Evolutionary conservation across 2,888 invertebrate genomes (phyloP).

Genomic region (Calephelis perditalis): DNA sequence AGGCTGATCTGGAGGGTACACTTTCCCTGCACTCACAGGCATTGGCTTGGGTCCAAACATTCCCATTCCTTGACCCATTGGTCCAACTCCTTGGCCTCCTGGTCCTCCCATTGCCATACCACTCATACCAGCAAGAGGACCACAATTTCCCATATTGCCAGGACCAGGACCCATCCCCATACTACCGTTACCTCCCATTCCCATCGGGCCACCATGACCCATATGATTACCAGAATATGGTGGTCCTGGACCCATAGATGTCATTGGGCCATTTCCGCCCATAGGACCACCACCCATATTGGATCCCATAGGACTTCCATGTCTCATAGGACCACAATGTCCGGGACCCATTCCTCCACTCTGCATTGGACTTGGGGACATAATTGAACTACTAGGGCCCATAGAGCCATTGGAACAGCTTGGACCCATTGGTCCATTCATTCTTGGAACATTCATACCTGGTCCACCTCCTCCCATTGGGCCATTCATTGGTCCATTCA

Average conservation of each 20-base stretch:
- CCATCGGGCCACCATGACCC: constrained; percentile 73
- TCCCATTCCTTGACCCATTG: constrained; percentile 78
- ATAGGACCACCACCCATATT: constrained; percentile 79
- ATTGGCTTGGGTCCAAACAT: constrained; percentile 91
- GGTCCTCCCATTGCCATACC: constrained; percentile 74
- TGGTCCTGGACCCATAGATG: constrained; percentile 69
- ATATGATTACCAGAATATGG: constrained; percentile 71
- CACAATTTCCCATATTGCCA: constrained; percentile 72
- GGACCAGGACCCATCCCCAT: constrained; percentile 72
- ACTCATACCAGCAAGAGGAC: constrained; percentile 72
- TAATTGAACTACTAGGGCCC: constrained; percentile 76
- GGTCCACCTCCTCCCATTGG: constrained; percentile 80
- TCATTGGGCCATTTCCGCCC: constrained; percentile 73
- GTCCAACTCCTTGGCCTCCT: constrained; percentile 75
- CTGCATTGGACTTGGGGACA: constrained; percentile 74
- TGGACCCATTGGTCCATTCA: constrained; percentile 77
- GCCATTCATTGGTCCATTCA: constrained; percentile 78
- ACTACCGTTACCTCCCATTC: constrained; percentile 67
- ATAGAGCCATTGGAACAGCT: constrained; percentile 78
- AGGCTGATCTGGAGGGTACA: constrained; percentile 96
- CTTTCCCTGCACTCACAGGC: constrained; percentile 94
- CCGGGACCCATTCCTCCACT: constrained; percentile 71
- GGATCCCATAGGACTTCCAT: constrained; percentile 75
- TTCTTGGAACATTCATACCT: constrained; percentile 74
- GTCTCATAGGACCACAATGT: constrained; percentile 75